phyloP scores from a whole-genome alignment of 2,888 invertebrate species.

The Drosophila testacea region DNA sequence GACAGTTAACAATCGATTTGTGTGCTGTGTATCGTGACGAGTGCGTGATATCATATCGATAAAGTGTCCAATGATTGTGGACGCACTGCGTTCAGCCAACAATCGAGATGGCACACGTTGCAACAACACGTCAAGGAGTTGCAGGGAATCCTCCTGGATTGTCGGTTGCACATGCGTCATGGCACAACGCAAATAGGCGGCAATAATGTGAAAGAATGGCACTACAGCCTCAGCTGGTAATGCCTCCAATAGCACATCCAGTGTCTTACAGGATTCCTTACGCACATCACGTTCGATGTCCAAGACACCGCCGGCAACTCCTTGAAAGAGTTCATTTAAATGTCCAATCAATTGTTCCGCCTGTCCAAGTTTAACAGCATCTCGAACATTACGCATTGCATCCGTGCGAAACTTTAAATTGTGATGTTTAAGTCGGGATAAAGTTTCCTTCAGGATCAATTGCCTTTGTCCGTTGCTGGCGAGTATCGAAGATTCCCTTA shows the following conservation, averaged over 20 bases:
- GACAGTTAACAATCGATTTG: conserved; percentile 89
- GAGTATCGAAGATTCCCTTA: conserved; percentile 53
- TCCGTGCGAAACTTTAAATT: conserved; percentile 83
- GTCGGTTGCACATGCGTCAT: conserved; percentile 94
- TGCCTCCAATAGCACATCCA: conserved; percentile 82
- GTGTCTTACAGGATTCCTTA: conserved; percentile 85
- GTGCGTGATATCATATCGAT: conserved; percentile 93
- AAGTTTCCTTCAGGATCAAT: conserved; percentile 79
- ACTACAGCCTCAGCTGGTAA: conserved; percentile 62
- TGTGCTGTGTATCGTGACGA: conserved; percentile 87
- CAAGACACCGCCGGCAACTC: conserved; percentile 89
- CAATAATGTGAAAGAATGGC: conserved; percentile 92
- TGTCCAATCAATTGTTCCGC: conserved; percentile 86
- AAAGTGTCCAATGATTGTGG: conserved; percentile 90
- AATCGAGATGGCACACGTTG: conserved; percentile 87
- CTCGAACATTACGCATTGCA: conserved; percentile 80
- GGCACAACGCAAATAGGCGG: conserved; percentile 93
- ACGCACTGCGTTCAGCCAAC: conserved; percentile 89
- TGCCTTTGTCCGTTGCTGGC: conserved; percentile 50
- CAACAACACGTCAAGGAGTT: conserved; percentile 91
- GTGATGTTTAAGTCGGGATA: conserved; percentile 86
- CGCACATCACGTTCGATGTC: conserved; percentile 89
- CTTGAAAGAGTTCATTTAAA: conserved; percentile 88
- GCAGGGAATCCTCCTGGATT: conserved; percentile 93
- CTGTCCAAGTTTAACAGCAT: conserved; percentile 85